These are phyloP conservation scores for Noctua comes DNA, from an alignment of 2,888 invertebrate genomes.

Conservation along the genomic window DNA sequence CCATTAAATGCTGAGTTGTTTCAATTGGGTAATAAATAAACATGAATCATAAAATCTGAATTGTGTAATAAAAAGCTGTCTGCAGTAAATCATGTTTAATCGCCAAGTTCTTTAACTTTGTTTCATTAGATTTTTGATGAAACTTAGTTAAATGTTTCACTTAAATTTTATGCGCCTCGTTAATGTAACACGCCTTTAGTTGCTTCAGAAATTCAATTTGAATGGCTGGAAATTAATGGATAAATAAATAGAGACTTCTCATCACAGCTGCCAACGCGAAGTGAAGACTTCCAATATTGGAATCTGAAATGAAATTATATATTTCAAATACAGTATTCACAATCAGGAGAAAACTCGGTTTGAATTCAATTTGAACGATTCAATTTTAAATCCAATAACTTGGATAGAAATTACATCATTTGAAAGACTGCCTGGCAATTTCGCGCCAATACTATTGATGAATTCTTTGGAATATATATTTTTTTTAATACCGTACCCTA, in stretches of 20 bases:
- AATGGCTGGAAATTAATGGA: conserved; percentile 1
- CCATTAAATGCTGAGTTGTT: conserved; percentile 1
- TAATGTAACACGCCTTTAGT: conserved; percentile 1
- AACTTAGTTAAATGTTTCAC: not conserved
- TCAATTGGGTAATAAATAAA: conserved; percentile 19
- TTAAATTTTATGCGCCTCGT: not conserved
- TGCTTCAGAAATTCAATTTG: conserved; percentile 6
- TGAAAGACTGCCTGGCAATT: conserved; percentile 27
- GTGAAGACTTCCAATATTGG: conserved; percentile 20
- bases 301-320: conserved; percentile 15
- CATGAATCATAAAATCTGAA: conserved; percentile 15
- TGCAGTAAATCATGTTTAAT: conserved; percentile 26
- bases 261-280: not conserved
- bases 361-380: conserved; percentile 35
- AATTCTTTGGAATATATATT: not conserved
- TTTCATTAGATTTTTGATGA: conserved; percentile 5
- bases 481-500: not conserved
- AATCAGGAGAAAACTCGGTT: conserved; percentile 34
- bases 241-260: conserved; percentile 3
- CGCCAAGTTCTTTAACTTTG: conserved; percentile 5
- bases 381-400: conserved; percentile 49
- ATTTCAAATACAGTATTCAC: conserved; percentile 39
- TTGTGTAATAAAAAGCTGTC: conserved; percentile 10
- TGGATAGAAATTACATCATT: conserved; percentile 31
- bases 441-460: conserved; percentile 19